A percentile compares a stretch with the other conserved stretches of the same genome.
Evolutionary conservation across 1,140 invertebrate genomes (phyloP).

Genomic region (Calephelis virginiensis): DNA sequence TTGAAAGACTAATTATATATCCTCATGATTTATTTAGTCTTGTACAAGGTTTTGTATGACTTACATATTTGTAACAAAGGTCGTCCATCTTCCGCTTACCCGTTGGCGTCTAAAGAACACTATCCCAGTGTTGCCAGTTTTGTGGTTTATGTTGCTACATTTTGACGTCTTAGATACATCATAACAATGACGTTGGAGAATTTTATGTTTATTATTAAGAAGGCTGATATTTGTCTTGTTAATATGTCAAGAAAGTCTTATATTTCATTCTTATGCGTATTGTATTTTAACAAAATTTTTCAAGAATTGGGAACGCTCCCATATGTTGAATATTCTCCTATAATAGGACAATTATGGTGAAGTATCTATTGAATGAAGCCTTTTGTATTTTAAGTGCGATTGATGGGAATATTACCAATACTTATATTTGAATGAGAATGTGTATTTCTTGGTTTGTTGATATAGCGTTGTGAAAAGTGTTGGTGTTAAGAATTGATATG

Average conservation of each 20-base stretch:
- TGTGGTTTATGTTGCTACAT: too few relatives aligned
- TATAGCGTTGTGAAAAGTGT: neutral
- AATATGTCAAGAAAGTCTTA: neutral
- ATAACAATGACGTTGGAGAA: neutral
- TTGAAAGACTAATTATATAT: too few relatives aligned
- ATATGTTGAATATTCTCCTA: neutral
- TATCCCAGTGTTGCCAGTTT: too few relatives aligned
- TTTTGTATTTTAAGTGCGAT: slow-evolving; percentile 9
- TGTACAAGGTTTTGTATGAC: too few relatives aligned
- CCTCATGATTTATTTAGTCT: too few relatives aligned
- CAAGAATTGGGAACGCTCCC: neutral
- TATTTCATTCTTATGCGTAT: neutral
- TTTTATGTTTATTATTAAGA: neutral
- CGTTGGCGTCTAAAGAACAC: too few relatives aligned
- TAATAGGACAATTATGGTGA: neutral
- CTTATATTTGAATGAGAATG: neutral
- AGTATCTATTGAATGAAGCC: neutral
- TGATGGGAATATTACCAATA: neutral
- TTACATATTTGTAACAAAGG: too few relatives aligned
- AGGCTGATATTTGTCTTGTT: neutral
- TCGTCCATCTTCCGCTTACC: too few relatives aligned
- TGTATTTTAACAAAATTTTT: neutral
- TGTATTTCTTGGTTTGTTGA: neutral
- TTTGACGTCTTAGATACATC: too few relatives aligned
- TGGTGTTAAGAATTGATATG: too few relatives aligned